A percentile compares a stretch with the other conserved stretches of the same genome.
These are phyloP conservation scores for Alectoris magna DNA, from an alignment of 2,797 vertebrate genomes.

Conservation along the genomic window DNA sequence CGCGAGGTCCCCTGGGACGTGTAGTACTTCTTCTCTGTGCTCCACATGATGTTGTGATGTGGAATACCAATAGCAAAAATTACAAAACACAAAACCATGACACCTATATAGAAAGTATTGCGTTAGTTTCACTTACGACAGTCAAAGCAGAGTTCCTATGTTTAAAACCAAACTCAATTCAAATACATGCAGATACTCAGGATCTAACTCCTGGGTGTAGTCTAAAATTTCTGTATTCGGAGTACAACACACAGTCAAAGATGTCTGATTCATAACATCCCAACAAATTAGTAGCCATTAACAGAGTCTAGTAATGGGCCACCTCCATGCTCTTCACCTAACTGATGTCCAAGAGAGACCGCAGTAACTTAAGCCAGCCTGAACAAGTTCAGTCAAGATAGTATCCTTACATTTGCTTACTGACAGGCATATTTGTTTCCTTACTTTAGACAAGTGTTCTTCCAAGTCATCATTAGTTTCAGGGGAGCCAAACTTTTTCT, in stretches of 20 bases:
- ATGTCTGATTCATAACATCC: not conserved
- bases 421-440: not conserved
- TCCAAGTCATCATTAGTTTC: slow-evolving; percentile 58
- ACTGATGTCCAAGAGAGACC: not conserved
- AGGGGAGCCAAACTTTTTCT: slow-evolving; percentile 76
- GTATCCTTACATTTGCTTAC: not conserved
- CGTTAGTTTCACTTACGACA: not conserved
- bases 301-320: not conserved
- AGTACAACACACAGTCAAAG: not conserved
- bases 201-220: not conserved
- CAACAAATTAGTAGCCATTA: not conserved
- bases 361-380: not conserved
- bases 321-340: not conserved
- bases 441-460: slow-evolving; percentile 74
- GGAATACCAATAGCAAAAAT: too few species aligned
- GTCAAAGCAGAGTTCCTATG: not conserved
- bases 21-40: too few species aligned
- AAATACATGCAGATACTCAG: not conserved
- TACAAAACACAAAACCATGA: too few species aligned
- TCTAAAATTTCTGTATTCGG: not conserved
- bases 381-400: not conserved
- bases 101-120: not conserved
- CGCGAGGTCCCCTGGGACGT: too few species aligned
- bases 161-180: not conserved
- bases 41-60: too few species aligned